These are phyloP conservation scores for Pseudonaja textilis DNA, from an alignment of 2,113 vertebrate genomes.

Conservation along the genomic window DNA sequence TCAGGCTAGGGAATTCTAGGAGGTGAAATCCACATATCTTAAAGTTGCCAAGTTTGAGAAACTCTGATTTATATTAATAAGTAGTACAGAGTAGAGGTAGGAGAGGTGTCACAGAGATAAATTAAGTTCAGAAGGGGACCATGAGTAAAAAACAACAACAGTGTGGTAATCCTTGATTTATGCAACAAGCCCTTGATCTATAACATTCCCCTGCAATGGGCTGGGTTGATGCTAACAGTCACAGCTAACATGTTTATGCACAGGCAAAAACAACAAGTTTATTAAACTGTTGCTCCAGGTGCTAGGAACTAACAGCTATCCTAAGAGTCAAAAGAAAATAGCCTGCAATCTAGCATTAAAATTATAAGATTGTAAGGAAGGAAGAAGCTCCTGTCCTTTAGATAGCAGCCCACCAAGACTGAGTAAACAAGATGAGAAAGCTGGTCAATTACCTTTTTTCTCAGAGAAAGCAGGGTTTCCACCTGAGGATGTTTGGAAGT, in stretches of 20 bases:
- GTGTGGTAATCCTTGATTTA: neutral
- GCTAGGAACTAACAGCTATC: neutral
- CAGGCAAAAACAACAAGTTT: neutral
- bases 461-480: neutral
- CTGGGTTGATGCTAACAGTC: neutral
- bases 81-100: neutral
- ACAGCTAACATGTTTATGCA: neutral
- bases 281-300: neutral
- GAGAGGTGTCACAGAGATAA: neutral
- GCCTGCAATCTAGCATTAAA: neutral
- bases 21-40: neutral
- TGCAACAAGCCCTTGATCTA: neutral
- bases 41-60: neutral
- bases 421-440: neutral
- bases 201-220: neutral
- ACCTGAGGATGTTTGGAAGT: neutral
- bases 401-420: neutral
- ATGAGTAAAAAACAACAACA: neutral
- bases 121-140: neutral
- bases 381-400: neutral
- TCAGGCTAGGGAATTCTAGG: neutral
- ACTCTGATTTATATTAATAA: neutral
- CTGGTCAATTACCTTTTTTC: neutral
- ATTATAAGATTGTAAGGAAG: neutral
- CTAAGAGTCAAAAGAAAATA: neutral